Conservation (phyloP, 2,113 vertebrate genomes). For the Salvelinus fontinalis region DNA sequence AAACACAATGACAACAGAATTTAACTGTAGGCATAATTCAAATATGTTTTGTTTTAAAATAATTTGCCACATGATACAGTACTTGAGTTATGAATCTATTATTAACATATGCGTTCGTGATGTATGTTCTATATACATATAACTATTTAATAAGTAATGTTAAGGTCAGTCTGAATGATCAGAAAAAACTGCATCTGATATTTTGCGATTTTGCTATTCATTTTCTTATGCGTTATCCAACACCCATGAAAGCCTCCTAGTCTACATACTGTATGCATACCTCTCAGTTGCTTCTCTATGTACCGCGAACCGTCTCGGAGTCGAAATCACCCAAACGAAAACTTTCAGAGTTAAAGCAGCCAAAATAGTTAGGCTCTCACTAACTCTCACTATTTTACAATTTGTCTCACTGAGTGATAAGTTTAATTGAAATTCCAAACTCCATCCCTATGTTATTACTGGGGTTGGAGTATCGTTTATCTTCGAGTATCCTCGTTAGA, state of each 20-base stretch:
- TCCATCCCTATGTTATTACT: background rate
- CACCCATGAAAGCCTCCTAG: background rate
- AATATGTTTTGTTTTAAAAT: too few relatives aligned
- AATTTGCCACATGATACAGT: too few relatives aligned
- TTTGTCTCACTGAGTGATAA: background rate
- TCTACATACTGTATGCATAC: background rate
- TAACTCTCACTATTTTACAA: background rate
- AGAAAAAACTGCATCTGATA: background rate
- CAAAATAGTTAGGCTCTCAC: background rate
- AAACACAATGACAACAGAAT: too few relatives aligned
- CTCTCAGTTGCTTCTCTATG: background rate
- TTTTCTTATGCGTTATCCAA: background rate
- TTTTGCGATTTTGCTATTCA: background rate
- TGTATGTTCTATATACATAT: background rate
- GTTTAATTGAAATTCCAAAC: background rate
- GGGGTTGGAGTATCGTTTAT: too few relatives aligned
- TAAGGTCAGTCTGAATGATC: background rate
- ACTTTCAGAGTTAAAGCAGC: background rate
- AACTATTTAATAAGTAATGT: background rate
- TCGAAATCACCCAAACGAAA: background rate
- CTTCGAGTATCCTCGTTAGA: background rate
- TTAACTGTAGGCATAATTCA: too few relatives aligned
- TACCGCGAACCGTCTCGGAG: background rate
- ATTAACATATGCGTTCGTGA: too few relatives aligned
- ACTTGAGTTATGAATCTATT: too few relatives aligned